These are phyloP conservation scores for Catharus ustulatus DNA, from an alignment of 2,797 vertebrate species.

Conservation along the genomic window DNA sequence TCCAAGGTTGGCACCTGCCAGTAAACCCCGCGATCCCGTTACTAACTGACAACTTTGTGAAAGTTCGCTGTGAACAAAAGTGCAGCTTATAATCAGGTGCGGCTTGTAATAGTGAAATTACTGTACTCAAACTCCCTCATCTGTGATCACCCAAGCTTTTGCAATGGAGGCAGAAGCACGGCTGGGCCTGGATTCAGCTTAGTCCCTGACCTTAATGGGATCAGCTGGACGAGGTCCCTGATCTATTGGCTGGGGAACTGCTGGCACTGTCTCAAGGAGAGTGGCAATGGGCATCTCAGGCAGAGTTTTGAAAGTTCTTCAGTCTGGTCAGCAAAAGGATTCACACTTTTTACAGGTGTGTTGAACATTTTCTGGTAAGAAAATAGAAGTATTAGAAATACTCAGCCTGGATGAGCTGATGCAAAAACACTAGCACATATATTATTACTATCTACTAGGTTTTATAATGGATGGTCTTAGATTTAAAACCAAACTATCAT, in stretches of 20 bases:
- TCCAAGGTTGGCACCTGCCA: too few species aligned
- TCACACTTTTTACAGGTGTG: background rate
- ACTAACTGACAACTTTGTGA: too few species aligned
- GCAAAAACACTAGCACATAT: background rate
- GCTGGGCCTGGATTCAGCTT: background rate
- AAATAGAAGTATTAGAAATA: background rate
- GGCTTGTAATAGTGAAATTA: too few species aligned
- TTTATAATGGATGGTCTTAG: background rate
- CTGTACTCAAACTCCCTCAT: background rate
- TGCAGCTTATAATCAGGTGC: too few species aligned
- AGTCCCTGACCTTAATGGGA: background rate
- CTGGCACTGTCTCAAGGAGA: background rate
- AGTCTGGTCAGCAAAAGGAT: background rate
- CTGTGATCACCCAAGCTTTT: background rate
- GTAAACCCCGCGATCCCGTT: too few species aligned
- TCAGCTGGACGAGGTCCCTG: background rate
- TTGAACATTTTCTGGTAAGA: background rate
- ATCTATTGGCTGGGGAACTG: background rate
- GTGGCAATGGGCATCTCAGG: background rate
- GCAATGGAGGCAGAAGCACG: background rate
- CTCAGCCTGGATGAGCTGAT: background rate
- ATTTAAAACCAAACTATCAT: background rate
- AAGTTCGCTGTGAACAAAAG: too few species aligned
- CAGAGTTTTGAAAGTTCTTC: background rate
- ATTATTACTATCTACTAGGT: background rate